A percentile compares a stretch with the other conserved stretches of the same genome.
Evolutionary conservation across 2,888 invertebrate species (phyloP).

Genomic region (Scelioninae gen. 1): DNA sequence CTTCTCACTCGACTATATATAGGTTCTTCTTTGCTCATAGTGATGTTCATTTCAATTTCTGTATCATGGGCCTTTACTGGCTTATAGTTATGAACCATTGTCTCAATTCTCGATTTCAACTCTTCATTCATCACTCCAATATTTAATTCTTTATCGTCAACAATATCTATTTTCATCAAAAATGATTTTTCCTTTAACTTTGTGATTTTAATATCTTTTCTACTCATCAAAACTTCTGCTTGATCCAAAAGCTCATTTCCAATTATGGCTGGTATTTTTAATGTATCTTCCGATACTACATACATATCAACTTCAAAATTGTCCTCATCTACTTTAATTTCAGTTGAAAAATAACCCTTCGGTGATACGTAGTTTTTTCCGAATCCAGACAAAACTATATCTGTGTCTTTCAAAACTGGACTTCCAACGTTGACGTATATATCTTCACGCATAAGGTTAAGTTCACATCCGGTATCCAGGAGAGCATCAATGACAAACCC

Average conservation of each 20-base stretch:
- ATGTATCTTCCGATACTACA: slow-evolving; percentile 35
- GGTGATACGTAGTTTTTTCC: slow-evolving; percentile 40
- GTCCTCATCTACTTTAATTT: slow-evolving; percentile 23
- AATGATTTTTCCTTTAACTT: too few species aligned
- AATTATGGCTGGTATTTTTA: slow-evolving; percentile 34
- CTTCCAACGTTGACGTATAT: too few species aligned
- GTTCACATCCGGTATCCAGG: slow-evolving; percentile 22
- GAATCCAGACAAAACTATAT: slow-evolving; percentile 46
- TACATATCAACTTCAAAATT: slow-evolving; percentile 29
- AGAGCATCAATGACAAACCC: too few species aligned
- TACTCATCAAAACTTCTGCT: slow-evolving; percentile 44
- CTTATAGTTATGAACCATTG: too few species aligned
- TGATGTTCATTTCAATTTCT: too few species aligned
- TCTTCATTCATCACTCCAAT: too few species aligned
- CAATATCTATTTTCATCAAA: too few species aligned
- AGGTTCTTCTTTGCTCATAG: too few species aligned
- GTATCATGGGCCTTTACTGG: too few species aligned
- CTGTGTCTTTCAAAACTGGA: neutral
- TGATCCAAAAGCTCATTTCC: slow-evolving; percentile 47
- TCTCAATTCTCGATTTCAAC: too few species aligned
- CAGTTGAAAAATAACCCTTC: slow-evolving; percentile 30
- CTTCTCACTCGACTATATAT: too few species aligned
- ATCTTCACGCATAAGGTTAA: slow-evolving; percentile 41
- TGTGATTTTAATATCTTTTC: slow-evolving; percentile 24
- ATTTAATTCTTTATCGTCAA: too few species aligned